Base-by-base conservation (phyloP, 1,140 invertebrate genomes). In the Tetramorium simillimum region DNA sequence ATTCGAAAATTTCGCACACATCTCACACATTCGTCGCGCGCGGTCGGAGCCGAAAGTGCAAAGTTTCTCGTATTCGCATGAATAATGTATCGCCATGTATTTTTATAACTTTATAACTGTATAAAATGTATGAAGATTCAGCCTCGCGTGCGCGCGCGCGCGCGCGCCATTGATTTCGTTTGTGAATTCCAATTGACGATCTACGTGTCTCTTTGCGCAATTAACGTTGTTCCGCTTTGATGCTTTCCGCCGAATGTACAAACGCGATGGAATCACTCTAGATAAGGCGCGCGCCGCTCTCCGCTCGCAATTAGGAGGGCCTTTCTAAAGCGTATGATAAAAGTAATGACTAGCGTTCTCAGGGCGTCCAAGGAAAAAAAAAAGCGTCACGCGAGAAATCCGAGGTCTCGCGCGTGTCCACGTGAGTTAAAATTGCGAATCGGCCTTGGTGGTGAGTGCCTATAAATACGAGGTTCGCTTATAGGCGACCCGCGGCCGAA, bases 381-480 rank as follows among this genome's bases (percentile, higher is more conserved):
- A 75, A 84, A 62, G 53, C 40, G 69, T 84, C 80, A 75, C 80
- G 53, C 69, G 80, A 73, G 49, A 58, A 37, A 24, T 53, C 43
- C 76, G 77, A 77, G 62, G 43, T 51, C 78, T 24, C 78, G 78
- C 65, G 63, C 49, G 80, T 82, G 53, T 84, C 80, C 80, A 84
- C 69, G 80, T 84, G 69, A 84, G 80, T 84, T 84, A 84, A 84
- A 84, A 75, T 84, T 84, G 80, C 69, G 53, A 43, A 84, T 84
- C 80, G 80, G 80, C 80, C 80, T 84, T 84, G 80, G n/a, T 75
- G 53, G n/a, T 24, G 49, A 49, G 69, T 84, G 56, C 51, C 80
- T 84, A 84, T 84, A 84, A 84, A 84, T 84, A 84, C 40, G 53
- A 84, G 43, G 69, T 84, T 84, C 69, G 69, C 56, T 84, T 84